phyloP scores from a whole-genome alignment of 2,113 vertebrate species.

The Esox niger region DNA sequence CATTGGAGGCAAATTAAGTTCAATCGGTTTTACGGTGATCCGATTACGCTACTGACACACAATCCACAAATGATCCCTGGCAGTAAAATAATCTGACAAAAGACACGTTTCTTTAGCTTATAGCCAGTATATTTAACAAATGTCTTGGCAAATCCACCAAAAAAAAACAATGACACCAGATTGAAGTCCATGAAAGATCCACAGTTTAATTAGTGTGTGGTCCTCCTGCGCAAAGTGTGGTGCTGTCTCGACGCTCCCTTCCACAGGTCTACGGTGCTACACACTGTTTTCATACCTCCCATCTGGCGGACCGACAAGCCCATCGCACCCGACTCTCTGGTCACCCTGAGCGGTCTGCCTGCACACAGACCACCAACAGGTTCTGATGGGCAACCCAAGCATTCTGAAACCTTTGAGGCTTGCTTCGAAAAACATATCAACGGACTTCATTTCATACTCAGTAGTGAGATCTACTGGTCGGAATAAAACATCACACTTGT shows the following conservation, averaged over 20 bases:
- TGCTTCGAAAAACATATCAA: too few species aligned
- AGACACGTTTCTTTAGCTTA: too few species aligned
- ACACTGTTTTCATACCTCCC: background rate
- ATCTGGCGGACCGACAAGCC: background rate
- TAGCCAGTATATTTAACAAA: too few species aligned
- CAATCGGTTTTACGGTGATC: background rate
- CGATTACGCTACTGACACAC: constrained; percentile 1
- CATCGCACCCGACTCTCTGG: background rate
- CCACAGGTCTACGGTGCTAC: background rate
- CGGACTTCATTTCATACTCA: too few species aligned
- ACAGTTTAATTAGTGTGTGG: constrained; percentile 19
- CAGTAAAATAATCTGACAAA: too few species aligned
- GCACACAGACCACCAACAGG: background rate
- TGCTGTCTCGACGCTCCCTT: constrained; percentile 60
- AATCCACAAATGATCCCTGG: background rate
- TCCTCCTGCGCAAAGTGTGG: constrained; percentile 72
- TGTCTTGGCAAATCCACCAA: too few species aligned
- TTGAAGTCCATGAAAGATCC: too few species aligned
- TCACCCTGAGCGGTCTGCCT: constrained; percentile 2
- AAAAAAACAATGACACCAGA: too few species aligned
- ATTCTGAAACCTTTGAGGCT: too few species aligned
- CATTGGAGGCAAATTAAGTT: background rate
- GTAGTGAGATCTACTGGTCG: too few species aligned
- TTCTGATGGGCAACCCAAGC: too few species aligned
- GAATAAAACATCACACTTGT: too few species aligned